These are phyloP conservation scores for Drosophila subquinaria DNA, from an alignment of 2,888 invertebrate genomes.

Conservation along the genomic window DNA sequence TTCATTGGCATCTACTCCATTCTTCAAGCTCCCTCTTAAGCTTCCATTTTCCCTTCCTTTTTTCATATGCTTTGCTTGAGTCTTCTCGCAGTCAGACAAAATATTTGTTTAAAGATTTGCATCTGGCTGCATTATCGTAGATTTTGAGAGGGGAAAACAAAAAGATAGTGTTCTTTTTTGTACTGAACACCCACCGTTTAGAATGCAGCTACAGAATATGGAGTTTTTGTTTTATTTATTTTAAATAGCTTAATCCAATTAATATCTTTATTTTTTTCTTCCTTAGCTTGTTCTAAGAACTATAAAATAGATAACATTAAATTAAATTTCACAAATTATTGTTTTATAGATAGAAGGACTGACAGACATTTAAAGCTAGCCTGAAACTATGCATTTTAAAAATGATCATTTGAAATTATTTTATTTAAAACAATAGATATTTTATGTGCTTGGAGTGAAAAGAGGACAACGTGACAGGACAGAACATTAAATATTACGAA, in stretches of 20 bases:
- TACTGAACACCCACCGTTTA: neutral
- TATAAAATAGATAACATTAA: too few species aligned
- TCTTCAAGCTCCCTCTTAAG: conserved; percentile 6
- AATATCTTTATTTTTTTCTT: neutral
- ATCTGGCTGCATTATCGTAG: conserved; percentile 69
- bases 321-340: too few species aligned
- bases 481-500: too few species aligned
- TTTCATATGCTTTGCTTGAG: neutral
- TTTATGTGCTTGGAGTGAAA: too few species aligned
- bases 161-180: neutral
- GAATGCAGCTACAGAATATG: too few species aligned
- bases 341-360: too few species aligned
- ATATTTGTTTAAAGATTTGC: conserved; percentile 80
- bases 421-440: too few species aligned
- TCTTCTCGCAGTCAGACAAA: conserved; percentile 68
- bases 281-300: neutral
- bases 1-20: conserved; percentile 32
- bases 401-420: too few species aligned
- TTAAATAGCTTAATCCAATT: neutral
- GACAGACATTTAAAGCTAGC: too few species aligned
- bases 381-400: too few species aligned
- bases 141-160: conserved; percentile 21
- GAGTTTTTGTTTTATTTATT: neutral
- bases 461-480: too few species aligned
- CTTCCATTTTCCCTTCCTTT: neutral